Conservation (phyloP, 2,797 vertebrate species). For the Diplodus puntazzo region DNA sequence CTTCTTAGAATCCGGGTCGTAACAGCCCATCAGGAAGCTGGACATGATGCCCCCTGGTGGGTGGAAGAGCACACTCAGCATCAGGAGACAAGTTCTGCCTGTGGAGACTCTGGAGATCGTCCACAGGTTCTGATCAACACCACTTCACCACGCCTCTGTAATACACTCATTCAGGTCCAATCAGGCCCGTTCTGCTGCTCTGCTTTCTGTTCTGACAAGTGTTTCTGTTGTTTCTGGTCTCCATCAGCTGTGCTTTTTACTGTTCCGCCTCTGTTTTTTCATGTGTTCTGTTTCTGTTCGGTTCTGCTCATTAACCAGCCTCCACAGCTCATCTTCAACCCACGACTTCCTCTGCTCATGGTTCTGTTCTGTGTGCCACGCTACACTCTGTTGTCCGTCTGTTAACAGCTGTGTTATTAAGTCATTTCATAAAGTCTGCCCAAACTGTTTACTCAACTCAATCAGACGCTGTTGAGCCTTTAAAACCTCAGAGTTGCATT, state of each 20-base stretch:
- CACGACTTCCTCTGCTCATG: constrained; percentile 11
- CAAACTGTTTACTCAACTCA: too few species aligned
- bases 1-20: constrained; percentile 91
- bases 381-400: too few species aligned
- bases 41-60: constrained; percentile 98
- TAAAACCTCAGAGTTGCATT: too few species aligned
- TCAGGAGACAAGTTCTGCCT: not conserved
- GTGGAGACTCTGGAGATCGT: not conserved
- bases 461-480: too few species aligned
- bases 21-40: constrained; percentile 98
- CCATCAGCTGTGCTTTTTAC: constrained; percentile 36
- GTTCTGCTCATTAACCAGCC: constrained; percentile 35
- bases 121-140: not conserved
- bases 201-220: not conserved
- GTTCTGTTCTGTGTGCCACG: constrained; percentile 3
- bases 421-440: too few species aligned
- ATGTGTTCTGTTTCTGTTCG: constrained; percentile 21
- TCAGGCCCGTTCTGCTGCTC: too few species aligned
- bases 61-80: not conserved
- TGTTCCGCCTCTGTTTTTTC: constrained; percentile 31
- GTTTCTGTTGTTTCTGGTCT: constrained; percentile 21
- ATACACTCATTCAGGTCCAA: too few species aligned
- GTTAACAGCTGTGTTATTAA: too few species aligned
- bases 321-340: constrained; percentile 16
- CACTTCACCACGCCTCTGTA: not conserved